Base-by-base conservation (phyloP, 2,113 vertebrate genomes). In the Meles meles region DNA sequence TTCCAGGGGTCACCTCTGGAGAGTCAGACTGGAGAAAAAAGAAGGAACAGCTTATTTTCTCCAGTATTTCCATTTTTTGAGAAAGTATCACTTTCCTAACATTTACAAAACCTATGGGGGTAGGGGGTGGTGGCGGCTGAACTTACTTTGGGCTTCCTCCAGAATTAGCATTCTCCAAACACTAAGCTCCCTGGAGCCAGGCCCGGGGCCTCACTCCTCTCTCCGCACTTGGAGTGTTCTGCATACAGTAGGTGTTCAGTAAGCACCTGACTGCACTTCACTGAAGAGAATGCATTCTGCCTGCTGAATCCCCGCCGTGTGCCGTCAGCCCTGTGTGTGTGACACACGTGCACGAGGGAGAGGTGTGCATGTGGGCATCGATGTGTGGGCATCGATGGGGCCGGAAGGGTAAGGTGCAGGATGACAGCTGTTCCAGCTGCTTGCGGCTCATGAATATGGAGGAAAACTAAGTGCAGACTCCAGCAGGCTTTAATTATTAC, bases 301-400 rank as follows among this genome's bases (percentile, higher is more conserved):
- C 74, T 69, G 37, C n/a, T 52, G 14, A 39, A 44, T 47, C 63
- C 72, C n/a, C 18, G 21, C 21, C 6, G 29, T 21, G 29, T 42
- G 65, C 31, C 7, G 49, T n/a, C 6, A 76, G 1, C 61, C 39
- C 49, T 1, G 29, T 57, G 44, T 5, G 31, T 39, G 7, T 42
- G 31, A 57, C 23, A 47, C 18, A 12, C 0, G 0, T 34, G 20
- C 18, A 25, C 18, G 1, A 18, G 13, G 80, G 27, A 25, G 39
- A 3, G 14, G 14, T 88, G n/a, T 15, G 2, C 74, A 47, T 3
- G 7, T 3, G 31, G 12, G 1, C 5, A 1, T 1, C 7, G 15
- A 18, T 9, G 69, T 3, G 7, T 3, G 31, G 12, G 1, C 5
- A 1, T 1, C 7, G 15, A 18, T 9, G 69, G 27, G 14, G 15